A percentile compares a stretch with the other conserved stretches of the same genome.
Evolutionary conservation across 2,113 vertebrate species (phyloP).

Genomic region (human (Homo sapiens)): DNA sequence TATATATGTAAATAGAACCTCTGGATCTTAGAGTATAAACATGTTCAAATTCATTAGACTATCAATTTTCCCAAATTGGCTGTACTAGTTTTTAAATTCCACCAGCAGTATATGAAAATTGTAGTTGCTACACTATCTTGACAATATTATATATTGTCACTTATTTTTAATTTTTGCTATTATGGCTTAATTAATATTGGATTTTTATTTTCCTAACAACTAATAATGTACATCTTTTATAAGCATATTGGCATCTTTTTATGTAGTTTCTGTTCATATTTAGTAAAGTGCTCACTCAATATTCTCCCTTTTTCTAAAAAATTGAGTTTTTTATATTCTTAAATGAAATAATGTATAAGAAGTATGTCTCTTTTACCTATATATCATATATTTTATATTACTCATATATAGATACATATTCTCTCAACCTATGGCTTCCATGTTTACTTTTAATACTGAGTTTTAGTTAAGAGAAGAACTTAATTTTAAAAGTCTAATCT

Average conservation of each 20-base stretch:
- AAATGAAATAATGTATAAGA: background rate
- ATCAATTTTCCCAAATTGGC: background rate
- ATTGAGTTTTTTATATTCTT: background rate
- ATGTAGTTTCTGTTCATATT: background rate
- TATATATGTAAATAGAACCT: background rate
- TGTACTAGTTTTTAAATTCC: background rate
- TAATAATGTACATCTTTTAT: background rate
- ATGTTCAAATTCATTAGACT: background rate
- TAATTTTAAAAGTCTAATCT: background rate
- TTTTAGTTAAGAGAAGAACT: background rate
- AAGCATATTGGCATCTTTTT: background rate
- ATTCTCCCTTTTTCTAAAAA: background rate
- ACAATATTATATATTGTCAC: background rate
- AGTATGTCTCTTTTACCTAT: background rate
- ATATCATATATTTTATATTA: background rate
- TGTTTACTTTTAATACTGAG: background rate
- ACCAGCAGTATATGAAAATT: background rate
- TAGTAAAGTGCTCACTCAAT: background rate
- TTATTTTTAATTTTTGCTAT: background rate
- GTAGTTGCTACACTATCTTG: rapidly evolving
- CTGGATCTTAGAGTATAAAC: background rate
- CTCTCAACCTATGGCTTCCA: background rate
- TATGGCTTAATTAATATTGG: background rate
- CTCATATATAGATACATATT: background rate
- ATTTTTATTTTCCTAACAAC: background rate